Evolutionary conservation across 2,113 vertebrate species (phyloP).

Genomic region (Hydropotes inermis): DNA sequence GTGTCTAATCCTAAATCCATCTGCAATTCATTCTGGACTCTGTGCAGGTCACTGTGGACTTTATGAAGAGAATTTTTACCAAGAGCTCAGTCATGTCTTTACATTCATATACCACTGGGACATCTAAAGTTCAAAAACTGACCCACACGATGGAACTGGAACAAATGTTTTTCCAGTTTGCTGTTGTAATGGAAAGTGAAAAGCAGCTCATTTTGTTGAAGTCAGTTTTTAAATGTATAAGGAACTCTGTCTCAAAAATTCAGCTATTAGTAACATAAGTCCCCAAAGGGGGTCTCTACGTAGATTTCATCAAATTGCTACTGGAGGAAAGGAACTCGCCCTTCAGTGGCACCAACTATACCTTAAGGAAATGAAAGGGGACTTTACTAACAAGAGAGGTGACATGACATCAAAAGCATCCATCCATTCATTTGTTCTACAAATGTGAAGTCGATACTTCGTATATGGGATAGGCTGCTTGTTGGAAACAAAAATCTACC

Average conservation of each 20-base stretch:
- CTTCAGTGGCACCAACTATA: not conserved
- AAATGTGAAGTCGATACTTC: not conserved
- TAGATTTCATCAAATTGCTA: not conserved
- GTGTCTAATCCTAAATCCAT: not conserved
- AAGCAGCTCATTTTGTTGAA: constrained; percentile 6
- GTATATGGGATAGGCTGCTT: not conserved
- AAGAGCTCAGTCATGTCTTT: not conserved
- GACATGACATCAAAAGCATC: not conserved
- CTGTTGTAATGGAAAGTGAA: not conserved
- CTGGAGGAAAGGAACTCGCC: not conserved
- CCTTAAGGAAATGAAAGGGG: not conserved
- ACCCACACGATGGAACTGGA: not conserved
- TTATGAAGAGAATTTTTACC: constrained; percentile 29
- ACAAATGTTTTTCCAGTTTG: not conserved
- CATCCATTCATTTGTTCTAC: not conserved
- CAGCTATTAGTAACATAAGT: not conserved
- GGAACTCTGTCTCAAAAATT: not conserved
- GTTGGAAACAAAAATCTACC: not conserved
- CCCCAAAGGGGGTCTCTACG: not conserved
- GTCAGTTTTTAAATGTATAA: not conserved
- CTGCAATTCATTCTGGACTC: not conserved
- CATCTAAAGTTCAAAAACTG: constrained; percentile 7
- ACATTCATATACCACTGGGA: not conserved
- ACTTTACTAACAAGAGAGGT: not conserved
- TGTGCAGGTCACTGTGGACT: not conserved